Conservation (phyloP, 2,888 invertebrate genomes). For the Synergus itoensis region DNA sequence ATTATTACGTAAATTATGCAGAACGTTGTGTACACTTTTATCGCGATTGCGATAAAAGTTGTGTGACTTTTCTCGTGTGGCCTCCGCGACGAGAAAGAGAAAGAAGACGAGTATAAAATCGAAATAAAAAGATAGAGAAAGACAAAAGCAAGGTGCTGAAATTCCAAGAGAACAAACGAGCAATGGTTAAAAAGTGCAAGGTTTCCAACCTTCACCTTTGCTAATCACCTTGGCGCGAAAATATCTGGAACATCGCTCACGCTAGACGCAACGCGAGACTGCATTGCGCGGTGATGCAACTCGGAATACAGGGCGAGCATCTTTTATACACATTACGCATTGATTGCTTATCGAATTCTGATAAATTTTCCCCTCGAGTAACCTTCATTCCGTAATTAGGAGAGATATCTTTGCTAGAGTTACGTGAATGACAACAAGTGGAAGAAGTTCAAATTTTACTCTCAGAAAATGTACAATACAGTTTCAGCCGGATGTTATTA, state of each 20-base stretch:
- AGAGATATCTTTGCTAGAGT: background rate
- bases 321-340: background rate
- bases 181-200: conserved; percentile 22
- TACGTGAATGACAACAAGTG: background rate
- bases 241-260: conserved; percentile 28
- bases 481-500: too few species aligned
- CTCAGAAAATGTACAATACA: background rate
- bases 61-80: background rate
- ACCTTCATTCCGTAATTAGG: background rate
- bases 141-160: background rate
- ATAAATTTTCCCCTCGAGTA: background rate
- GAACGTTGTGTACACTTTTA: conserved; percentile 9
- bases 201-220: conserved; percentile 54
- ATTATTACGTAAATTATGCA: conserved; percentile 28
- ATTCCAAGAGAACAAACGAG: conserved; percentile 13
- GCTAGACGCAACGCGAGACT: conserved; percentile 26
- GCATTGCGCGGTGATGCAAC: conserved; percentile 31
- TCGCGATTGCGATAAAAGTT: conserved; percentile 1
- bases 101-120: background rate
- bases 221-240: conserved; percentile 51
- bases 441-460: background rate
- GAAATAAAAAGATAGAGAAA: conserved; percentile 2
- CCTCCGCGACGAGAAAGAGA: background rate
- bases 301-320: background rate
- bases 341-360: conserved; percentile 29